Base-by-base conservation (phyloP, 2,797 vertebrate genomes). In the Anomalospiza imberbis region DNA sequence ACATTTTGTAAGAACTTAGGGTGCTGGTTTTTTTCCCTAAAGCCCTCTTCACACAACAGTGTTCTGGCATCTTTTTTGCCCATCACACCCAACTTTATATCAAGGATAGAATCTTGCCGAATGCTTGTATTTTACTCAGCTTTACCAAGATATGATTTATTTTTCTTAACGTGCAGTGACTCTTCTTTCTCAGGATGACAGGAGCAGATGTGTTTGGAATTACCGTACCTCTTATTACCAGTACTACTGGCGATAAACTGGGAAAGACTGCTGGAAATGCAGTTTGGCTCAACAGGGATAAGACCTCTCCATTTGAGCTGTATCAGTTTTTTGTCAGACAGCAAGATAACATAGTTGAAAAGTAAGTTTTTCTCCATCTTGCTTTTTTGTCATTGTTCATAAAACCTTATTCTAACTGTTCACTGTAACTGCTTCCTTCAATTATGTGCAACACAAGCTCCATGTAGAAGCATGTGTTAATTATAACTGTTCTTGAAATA, bases 191-290 rank as follows among this genome's bases (percentile, higher is more conserved):
- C 63, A 99, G 99, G 95, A 97, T 98, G 94, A 99, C 98, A 6
- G 98, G 98, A 34, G 98, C 99, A 95, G 98, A 99, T n/a, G 99
- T 99, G 24, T 99, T 98, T 76, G 99, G 99, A 84, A 98, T 99
- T 94, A 99, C 98, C 12, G 89, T 99, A n/a, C 99, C 99, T 4
- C 98, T 99, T 57, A 98, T 99, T 90, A 99, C 99, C 71, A 99
- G 97, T 92, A 98, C 98, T 9, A 91, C 97, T 14, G 99, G 99
- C 32, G 99, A 99, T 95, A 99, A 99, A 95, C 97, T 99, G 96
- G 99, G 99, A 10, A 99, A 99, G 97, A 99, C 99, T 2, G 99
- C 99, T 10, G 99, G 99, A 45, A 99, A 99, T 40, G 99, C 99
- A 4, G 98, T 99, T 79, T 99, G 99, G 99, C 98, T 99, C 51